Percentiles rank a stretch among this genome's conserved stretches.
These are phyloP conservation scores for Macquaria australasica DNA, from an alignment of 2,113 vertebrate species.

Conservation along the genomic window DNA sequence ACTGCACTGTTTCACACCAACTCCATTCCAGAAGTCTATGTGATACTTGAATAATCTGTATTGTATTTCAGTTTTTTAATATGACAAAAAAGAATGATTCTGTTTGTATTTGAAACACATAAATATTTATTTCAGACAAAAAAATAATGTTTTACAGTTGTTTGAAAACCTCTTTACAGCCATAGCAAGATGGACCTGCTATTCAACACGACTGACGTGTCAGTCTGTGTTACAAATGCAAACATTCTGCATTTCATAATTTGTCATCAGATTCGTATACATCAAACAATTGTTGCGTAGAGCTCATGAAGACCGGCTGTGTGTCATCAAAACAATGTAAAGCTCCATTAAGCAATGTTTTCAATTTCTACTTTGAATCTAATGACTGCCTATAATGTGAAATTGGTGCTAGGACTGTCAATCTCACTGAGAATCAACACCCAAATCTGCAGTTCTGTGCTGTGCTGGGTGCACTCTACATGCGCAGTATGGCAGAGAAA, in stretches of 20 bases:
- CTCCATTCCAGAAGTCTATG: neutral
- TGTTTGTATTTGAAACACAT: slow-evolving; percentile 76
- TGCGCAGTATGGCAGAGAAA: neutral
- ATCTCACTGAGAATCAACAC: neutral
- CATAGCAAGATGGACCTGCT: slow-evolving; percentile 66
- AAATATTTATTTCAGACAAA: slow-evolving; percentile 84
- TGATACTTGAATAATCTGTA: neutral
- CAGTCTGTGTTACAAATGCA: slow-evolving; percentile 43
- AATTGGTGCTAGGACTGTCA: neutral
- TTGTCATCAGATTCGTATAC: slow-evolving; percentile 38
- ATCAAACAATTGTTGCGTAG: slow-evolving; percentile 11
- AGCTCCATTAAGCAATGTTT: neutral
- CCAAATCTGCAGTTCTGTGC: neutral
- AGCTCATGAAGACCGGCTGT: slow-evolving; percentile 18
- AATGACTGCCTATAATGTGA: neutral
- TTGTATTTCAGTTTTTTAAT: neutral
- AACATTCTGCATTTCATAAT: slow-evolving; percentile 54
- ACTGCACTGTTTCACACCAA: slow-evolving; percentile 3
- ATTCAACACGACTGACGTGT: slow-evolving; percentile 59
- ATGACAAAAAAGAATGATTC: neutral
- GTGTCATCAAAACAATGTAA: slow-evolving; percentile 8
- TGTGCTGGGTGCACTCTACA: neutral
- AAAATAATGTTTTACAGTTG: slow-evolving; percentile 79
- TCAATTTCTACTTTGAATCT: neutral
- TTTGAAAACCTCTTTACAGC: slow-evolving; percentile 77